These are phyloP conservation scores for Pelosia muscerda DNA, from an alignment of 2,888 invertebrate genomes.

Conservation along the genomic window DNA sequence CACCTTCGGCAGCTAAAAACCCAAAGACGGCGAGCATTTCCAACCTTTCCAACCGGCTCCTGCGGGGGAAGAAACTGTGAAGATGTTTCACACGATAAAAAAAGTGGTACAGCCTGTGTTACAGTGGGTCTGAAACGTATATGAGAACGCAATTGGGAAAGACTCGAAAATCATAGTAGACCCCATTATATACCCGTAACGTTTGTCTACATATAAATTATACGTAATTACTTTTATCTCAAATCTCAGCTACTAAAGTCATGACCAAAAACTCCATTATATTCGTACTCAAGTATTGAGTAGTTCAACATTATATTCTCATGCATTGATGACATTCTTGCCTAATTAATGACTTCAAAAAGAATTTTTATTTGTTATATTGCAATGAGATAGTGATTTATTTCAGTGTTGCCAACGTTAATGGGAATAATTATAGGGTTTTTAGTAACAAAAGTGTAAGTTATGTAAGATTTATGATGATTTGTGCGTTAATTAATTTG, in stretches of 20 bases:
- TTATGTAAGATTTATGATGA: neutral
- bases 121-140: too few relatives aligned
- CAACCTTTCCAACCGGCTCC: too few relatives aligned
- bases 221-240: neutral
- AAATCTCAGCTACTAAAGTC: conserved; percentile 2
- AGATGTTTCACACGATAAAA: too few relatives aligned
- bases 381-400: neutral
- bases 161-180: too few relatives aligned
- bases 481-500: neutral
- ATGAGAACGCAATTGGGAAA: too few relatives aligned
- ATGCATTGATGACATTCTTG: neutral
- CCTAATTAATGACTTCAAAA: conserved; percentile 11
- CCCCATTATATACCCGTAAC: too few relatives aligned
- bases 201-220: neutral
- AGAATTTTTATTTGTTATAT: neutral
- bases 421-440: neutral
- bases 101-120: too few relatives aligned
- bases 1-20: too few relatives aligned
- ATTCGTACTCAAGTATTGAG: neutral
- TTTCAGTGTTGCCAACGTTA: neutral
- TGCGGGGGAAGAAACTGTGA: too few relatives aligned
- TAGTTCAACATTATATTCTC: conserved; percentile 1
- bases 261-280: neutral
- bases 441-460: neutral
- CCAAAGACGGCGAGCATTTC: too few relatives aligned